phyloP scores from a whole-genome alignment of 1,140 invertebrate species.

The Saxidomus purpurata region DNA sequence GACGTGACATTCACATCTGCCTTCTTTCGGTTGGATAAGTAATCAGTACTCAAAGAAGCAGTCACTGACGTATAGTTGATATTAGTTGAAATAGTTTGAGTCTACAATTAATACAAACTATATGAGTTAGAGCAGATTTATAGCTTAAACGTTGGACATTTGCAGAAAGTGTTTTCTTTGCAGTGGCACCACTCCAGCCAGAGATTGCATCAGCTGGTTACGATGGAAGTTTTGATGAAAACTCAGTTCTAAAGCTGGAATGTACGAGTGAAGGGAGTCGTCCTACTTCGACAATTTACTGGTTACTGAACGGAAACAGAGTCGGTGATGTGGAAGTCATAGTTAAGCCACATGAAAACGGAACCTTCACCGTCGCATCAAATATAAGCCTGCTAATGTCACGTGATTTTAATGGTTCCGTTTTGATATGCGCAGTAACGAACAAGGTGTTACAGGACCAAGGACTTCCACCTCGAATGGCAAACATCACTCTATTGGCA shows the following conservation, averaged over 20 bases:
- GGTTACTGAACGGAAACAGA: constrained; percentile 53
- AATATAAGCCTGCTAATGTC: constrained; percentile 35
- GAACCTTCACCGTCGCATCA: constrained; percentile 58
- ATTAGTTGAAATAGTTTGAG: no score
- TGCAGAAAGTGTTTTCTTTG: background rate
- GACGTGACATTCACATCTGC: no score
- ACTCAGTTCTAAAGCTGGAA: constrained; percentile 6
- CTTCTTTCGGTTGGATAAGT: no score
- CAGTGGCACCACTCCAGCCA: constrained; percentile 66
- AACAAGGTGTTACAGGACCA: constrained; percentile 63
- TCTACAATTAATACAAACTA: no score
- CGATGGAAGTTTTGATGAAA: constrained; percentile 68
- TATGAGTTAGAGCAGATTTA: no score
- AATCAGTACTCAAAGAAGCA: no score
- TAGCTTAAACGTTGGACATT: no score
- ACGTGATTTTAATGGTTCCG: constrained; percentile 62
- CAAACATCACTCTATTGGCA: constrained; percentile 56
- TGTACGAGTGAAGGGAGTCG: constrained; percentile 68
- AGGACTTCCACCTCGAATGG: constrained; percentile 6
- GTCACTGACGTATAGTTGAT: no score
- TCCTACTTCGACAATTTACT: constrained; percentile 67
- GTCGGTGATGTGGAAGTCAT: constrained; percentile 15
- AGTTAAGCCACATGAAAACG: constrained; percentile 50
- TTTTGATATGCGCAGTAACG: constrained; percentile 67
- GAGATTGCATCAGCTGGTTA: constrained; percentile 17